Conservation (phyloP, 2,888 invertebrate genomes). For the Diplazon laetatorius region DNA sequence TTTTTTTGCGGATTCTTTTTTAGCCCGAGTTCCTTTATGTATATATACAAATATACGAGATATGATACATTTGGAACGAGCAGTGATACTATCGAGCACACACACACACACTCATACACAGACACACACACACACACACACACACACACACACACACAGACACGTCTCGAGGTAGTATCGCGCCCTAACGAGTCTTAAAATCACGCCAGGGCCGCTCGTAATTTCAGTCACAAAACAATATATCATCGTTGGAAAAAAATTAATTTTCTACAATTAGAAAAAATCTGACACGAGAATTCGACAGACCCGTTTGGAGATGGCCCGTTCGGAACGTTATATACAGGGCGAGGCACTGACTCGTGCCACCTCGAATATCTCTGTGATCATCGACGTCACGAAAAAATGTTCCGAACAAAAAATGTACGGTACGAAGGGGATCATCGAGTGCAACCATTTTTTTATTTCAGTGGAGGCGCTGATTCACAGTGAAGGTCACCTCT, state of each 20-base stretch:
- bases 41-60: slow-evolving; percentile 64
- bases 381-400: too few species aligned
- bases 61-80: slow-evolving; percentile 62
- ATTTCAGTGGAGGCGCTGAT: too few species aligned
- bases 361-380: too few species aligned
- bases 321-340: slow-evolving; percentile 58
- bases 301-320: slow-evolving; percentile 25
- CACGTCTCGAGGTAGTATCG: slow-evolving; percentile 29
- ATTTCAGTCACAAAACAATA: slow-evolving; percentile 53
- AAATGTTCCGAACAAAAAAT: too few species aligned
- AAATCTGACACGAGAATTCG: slow-evolving; percentile 36
- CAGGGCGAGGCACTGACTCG: too few species aligned
- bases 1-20: slow-evolving; percentile 33
- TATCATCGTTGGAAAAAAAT: slow-evolving; percentile 46
- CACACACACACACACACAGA: neutral
- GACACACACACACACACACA: neutral
- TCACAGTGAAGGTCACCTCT: too few species aligned
- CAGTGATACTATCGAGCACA: slow-evolving; percentile 22
- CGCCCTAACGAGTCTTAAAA: slow-evolving; percentile 54
- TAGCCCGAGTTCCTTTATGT: slow-evolving; percentile 56
- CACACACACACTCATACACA: neutral
- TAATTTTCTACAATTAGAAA: slow-evolving; percentile 1
- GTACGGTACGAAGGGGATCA: too few species aligned
- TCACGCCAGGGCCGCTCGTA: slow-evolving; percentile 45
- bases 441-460: too few species aligned